Conservation (phyloP, 2,797 vertebrate genomes). For the Muscicapa striata region DNA sequence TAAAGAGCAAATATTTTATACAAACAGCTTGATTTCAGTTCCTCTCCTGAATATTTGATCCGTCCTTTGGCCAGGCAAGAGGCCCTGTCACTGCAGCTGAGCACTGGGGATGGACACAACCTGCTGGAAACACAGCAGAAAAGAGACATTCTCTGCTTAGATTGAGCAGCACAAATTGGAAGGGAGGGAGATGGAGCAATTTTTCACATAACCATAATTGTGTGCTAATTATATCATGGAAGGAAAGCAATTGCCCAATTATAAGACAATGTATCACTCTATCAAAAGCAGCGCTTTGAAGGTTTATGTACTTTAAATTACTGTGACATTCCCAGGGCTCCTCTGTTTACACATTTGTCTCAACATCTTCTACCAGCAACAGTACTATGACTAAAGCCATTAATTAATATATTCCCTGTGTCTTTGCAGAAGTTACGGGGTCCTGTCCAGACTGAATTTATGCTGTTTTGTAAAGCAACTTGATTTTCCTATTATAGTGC, state of each 20-base stretch:
- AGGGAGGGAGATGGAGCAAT: conserved; percentile 49
- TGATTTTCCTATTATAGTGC: neutral
- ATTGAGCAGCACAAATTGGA: conserved; percentile 58
- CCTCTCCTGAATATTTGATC: neutral
- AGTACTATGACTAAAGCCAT: conserved; percentile 51
- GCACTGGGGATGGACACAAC: neutral
- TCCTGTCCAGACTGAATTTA: neutral
- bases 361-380: conserved; percentile 51
- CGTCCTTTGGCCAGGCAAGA: neutral
- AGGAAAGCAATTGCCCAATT: conserved; percentile 67
- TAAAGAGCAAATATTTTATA: conserved; percentile 1
- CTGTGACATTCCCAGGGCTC: conserved; percentile 62
- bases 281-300: conserved; percentile 55
- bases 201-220: conserved; percentile 68
- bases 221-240: conserved; percentile 70
- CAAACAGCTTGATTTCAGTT: neutral
- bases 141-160: conserved; percentile 3
- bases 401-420: conserved; percentile 40
- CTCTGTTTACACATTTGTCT: conserved; percentile 65
- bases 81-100: neutral
- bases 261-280: conserved; percentile 68
- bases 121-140: neutral
- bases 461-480: neutral
- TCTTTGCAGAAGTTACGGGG: conserved; percentile 37
- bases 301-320: conserved; percentile 67